A percentile compares a stretch with the other conserved stretches of the same genome.
These are phyloP conservation scores for Albula goreensis DNA, from an alignment of 2,113 vertebrate genomes.

Conservation along the genomic window DNA sequence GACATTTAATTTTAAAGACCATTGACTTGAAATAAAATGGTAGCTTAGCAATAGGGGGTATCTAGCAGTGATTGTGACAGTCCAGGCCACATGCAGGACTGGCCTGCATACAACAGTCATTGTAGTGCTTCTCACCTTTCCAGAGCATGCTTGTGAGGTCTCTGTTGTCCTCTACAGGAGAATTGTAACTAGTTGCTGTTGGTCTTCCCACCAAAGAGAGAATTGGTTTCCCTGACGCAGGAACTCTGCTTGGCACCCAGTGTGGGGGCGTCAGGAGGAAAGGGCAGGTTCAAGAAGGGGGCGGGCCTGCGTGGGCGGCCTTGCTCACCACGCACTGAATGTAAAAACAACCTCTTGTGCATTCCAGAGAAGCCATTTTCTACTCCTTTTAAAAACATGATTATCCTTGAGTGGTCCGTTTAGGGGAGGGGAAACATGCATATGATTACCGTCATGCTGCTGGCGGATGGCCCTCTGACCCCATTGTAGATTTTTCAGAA, in stretches of 20 bases:
- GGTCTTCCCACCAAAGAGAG: neutral
- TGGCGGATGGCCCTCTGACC: neutral
- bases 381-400: neutral
- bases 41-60: neutral
- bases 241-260: constrained; percentile 41
- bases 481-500: neutral
- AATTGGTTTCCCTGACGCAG: neutral
- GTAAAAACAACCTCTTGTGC: neutral
- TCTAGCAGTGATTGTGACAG: neutral
- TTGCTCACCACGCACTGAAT: neutral
- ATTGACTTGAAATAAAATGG: too few relatives aligned
- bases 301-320: neutral
- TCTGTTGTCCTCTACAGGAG: neutral
- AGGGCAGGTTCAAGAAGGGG: constrained; percentile 2
- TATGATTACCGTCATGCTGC: neutral
- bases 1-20: too few relatives aligned
- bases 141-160: neutral
- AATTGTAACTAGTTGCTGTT: neutral
- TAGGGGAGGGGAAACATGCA: neutral
- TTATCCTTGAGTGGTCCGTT: constrained; percentile 9
- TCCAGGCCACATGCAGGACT: too few relatives aligned
- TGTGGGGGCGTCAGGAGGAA: neutral
- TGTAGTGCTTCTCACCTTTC: neutral
- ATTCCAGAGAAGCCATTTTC: constrained; percentile 9
- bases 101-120: too few relatives aligned